phyloP scores from a whole-genome alignment of 2,888 invertebrate genomes.

The Erebia aethiops region DNA sequence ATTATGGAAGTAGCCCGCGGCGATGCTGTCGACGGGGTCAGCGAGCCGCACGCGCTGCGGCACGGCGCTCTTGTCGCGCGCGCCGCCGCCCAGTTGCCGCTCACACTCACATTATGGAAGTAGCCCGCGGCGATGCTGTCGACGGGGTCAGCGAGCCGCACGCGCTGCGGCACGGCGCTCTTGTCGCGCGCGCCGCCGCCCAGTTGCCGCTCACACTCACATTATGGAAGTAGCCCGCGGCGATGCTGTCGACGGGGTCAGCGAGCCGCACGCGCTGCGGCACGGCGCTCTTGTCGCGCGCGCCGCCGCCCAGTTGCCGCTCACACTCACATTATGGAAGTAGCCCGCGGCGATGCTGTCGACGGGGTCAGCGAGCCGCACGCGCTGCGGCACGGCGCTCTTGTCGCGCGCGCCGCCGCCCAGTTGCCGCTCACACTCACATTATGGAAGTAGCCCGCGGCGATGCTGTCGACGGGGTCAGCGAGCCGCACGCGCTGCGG shows the following conservation, averaged over 20 bases:
- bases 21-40: slow-evolving; percentile 69
- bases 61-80: slow-evolving; percentile 83
- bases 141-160: slow-evolving; percentile 62
- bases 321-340: too few relatives aligned
- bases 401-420: too few relatives aligned
- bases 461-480: too few relatives aligned
- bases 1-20: slow-evolving; percentile 85
- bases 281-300: slow-evolving; percentile 83
- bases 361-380: too few relatives aligned
- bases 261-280: slow-evolving; percentile 77
- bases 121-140: slow-evolving; percentile 82
- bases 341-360: too few relatives aligned
- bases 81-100: slow-evolving; percentile 86
- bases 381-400: too few relatives aligned
- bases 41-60: slow-evolving; percentile 77
- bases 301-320: slow-evolving; percentile 84
- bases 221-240: slow-evolving; percentile 85
- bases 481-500: too few relatives aligned
- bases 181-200: slow-evolving; percentile 83
- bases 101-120: too few relatives aligned
- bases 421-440: too few relatives aligned
- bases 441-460: too few relatives aligned
- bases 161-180: slow-evolving; percentile 84
- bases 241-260: slow-evolving; percentile 69
- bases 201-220: slow-evolving; percentile 87